Evolutionary conservation across 2,113 vertebrate genomes (phyloP).

Genomic region (Tylochromis polylepis): DNA sequence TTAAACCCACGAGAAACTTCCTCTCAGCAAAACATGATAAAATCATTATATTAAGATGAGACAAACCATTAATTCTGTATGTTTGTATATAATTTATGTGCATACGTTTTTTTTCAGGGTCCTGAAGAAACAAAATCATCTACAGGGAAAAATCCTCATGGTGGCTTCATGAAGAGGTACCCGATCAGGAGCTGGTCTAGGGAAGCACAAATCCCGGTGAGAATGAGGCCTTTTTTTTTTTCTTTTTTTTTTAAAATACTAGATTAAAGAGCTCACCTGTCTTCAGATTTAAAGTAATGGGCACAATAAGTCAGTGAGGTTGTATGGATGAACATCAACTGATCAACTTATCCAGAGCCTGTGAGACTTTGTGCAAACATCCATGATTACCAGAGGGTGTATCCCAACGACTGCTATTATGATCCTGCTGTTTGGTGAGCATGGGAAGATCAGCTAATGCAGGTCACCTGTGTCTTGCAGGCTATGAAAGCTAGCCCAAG

Average conservation of each 20-base stretch:
- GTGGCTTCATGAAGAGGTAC: background rate
- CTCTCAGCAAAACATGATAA: background rate
- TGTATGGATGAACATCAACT: background rate
- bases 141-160: background rate
- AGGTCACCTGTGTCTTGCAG: too few species aligned
- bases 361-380: background rate
- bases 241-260: background rate
- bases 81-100: background rate
- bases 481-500: too few species aligned
- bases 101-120: conserved; percentile 12
- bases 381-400: fast-evolving
- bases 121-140: background rate
- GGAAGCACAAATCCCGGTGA: background rate
- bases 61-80: background rate
- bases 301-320: background rate
- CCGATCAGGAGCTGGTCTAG: conserved; percentile 32
- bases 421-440: too few species aligned
- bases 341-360: background rate
- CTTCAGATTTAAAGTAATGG: background rate
- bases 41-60: background rate
- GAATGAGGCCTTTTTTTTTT: background rate
- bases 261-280: background rate
- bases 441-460: too few species aligned
- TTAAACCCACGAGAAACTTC: background rate
- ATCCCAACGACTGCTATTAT: background rate